These are phyloP conservation scores for Adelosebastes latens DNA, from an alignment of 2,797 vertebrate species.

Conservation along the genomic window DNA sequence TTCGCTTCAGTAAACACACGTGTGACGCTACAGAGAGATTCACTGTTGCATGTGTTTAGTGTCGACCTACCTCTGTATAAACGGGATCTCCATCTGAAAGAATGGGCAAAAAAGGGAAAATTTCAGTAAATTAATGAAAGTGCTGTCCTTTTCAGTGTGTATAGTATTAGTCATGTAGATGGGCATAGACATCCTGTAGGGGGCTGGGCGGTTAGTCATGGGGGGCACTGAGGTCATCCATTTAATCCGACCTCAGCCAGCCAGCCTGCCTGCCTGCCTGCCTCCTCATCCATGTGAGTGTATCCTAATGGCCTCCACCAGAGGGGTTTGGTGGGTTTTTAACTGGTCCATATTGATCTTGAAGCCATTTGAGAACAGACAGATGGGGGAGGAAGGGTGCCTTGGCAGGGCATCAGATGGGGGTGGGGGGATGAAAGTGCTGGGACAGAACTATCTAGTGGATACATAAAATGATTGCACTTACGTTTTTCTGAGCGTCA, in stretches of 20 bases:
- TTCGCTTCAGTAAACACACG: neutral
- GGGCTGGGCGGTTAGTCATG: conserved; percentile 20
- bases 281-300: conserved; percentile 41
- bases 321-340: conserved; percentile 73
- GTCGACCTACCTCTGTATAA: conserved; percentile 86
- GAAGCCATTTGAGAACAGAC: conserved; percentile 81
- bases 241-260: conserved; percentile 63
- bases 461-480: conserved; percentile 49
- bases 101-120: conserved; percentile 19
- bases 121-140: conserved; percentile 38
- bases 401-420: conserved; percentile 45
- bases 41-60: neutral
- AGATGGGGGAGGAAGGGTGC: conserved; percentile 57
- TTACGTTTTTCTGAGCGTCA: conserved; percentile 94
- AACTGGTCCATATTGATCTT: conserved; percentile 81
- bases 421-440: conserved; percentile 32
- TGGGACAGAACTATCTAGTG: conserved; percentile 22
- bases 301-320: conserved; percentile 78
- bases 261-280: conserved; percentile 38
- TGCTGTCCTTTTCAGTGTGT: conserved; percentile 3
- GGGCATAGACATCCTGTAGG: conserved; percentile 38
- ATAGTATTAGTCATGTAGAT: conserved; percentile 1
- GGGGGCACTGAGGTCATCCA: conserved; percentile 72
- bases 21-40: neutral
- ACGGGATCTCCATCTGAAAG: conserved; percentile 89